Evolutionary conservation across 2,888 invertebrate species (phyloP), one percentile per base, ranked within the genome.

Genomic region (Drosophila mercatorum): DNA sequence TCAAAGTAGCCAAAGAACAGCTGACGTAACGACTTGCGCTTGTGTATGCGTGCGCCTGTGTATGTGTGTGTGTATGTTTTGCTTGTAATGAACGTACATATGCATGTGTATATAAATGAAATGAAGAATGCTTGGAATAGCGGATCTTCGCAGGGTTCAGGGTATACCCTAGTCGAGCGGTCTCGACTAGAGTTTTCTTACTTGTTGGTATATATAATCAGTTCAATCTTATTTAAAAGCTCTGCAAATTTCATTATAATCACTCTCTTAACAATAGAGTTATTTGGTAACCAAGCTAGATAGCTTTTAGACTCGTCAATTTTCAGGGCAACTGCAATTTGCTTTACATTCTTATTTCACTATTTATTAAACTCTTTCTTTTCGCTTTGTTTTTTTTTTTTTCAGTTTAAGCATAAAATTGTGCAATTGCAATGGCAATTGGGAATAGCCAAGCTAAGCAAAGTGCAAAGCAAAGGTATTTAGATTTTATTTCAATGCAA

Each of bases 391-490:
- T 34, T 31, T 5, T 44, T 11, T 44, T 44, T 44, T 43, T 22
- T 57, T 49, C 17, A n/a, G 22, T 26, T 55, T 22, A 44, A 44
- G 34, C 65, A 59, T 44, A 70, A 67, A 47, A 47, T 72, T 78
- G 65, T 73, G 81, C 81, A 79, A 81, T 77, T 71, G 51, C 53
- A 81, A 81, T 75, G 69, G 43, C 46, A 43, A 65, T 53, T 43
- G 52, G 55, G 79, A 83, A 83, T 81, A 77, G 83, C 81, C 31
- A 65, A 76, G 63, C 71, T 57, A 66, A 78, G 85, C 86, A 79
- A 80, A 85, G 70, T 77, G 83, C 75, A 77, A 3, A 28, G 28
- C 28, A 28, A 72, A 72, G 63, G 17, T 51, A 34, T 51, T 51
- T 22, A 11, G 11, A 12, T 34, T 34, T 75, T 81, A 80, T 78